phyloP scores from a whole-genome alignment of 1,140 invertebrate species.

The Ladona fulva region DNA sequence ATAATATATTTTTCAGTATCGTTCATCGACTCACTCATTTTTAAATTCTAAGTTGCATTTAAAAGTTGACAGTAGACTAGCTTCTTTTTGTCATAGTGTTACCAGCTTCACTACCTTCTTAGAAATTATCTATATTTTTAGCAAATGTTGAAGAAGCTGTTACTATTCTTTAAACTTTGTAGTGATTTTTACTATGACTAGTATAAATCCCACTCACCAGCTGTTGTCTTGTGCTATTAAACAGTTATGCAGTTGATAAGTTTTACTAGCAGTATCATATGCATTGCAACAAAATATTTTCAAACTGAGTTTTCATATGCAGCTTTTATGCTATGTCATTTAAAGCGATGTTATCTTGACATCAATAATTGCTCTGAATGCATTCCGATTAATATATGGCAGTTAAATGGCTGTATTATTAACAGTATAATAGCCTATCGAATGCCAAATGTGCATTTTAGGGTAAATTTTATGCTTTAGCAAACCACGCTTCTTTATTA shows the following conservation, averaged over 20 bases:
- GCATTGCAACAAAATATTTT: not conserved
- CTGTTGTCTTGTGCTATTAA: constrained; percentile 1
- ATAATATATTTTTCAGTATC: too few relatives aligned
- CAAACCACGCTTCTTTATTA: not conserved
- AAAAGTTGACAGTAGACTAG: too few relatives aligned
- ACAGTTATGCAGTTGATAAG: not conserved
- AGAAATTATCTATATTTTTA: too few relatives aligned
- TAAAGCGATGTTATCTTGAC: not conserved
- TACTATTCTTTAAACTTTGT: not conserved
- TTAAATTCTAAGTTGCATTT: too few relatives aligned
- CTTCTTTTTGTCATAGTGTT: too few relatives aligned
- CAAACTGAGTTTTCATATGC: not conserved
- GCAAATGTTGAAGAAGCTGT: not conserved
- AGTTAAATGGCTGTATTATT: not conserved
- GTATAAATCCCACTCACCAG: not conserved
- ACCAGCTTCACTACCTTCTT: too few relatives aligned
- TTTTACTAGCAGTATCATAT: not conserved
- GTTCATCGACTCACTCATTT: too few relatives aligned
- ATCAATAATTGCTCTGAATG: not conserved
- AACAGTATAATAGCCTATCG: not conserved
- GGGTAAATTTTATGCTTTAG: not conserved
- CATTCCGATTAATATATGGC: not conserved
- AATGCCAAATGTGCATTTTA: not conserved
- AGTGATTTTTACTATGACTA: not conserved
- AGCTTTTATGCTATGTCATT: not conserved